Evolutionary conservation across 2,797 vertebrate genomes (phyloP).

Genomic region (Eurystomus glaucurus): DNA sequence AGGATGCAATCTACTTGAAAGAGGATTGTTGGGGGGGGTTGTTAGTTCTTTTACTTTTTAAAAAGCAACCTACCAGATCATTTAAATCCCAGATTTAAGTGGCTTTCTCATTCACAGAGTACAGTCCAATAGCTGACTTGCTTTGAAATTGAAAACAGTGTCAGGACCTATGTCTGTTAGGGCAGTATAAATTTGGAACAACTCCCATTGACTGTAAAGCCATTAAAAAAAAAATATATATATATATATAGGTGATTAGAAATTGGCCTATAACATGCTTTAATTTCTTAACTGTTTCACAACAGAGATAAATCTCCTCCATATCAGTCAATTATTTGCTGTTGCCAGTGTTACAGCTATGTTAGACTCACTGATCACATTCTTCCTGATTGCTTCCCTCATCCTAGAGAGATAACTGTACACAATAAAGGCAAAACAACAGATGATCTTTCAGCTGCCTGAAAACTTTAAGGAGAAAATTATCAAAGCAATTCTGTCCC

Average conservation of each 20-base stretch:
- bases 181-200: constrained; percentile 13
- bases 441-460: constrained; percentile 26
- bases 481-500: constrained; percentile 25
- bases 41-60: background rate
- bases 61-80: background rate
- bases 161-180: background rate
- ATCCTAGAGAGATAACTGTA: constrained; percentile 7
- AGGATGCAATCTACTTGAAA: background rate
- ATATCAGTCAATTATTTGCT: constrained; percentile 6
- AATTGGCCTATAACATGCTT: background rate
- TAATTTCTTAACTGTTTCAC: constrained; percentile 59
- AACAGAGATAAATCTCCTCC: background rate
- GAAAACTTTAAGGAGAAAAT: constrained; percentile 64
- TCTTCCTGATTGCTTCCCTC: constrained; percentile 23
- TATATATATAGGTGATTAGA: background rate
- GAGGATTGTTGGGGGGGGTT: background rate
- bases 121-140: background rate
- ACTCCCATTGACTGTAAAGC: background rate
- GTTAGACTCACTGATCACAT: constrained; percentile 26
- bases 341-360: background rate
- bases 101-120: background rate
- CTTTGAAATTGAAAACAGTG: constrained; percentile 16
- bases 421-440: constrained; percentile 34
- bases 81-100: constrained; percentile 21
- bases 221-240: background rate